Evolutionary conservation across 1,140 invertebrate genomes (phyloP), one percentile per base, ranked within the genome.

Genomic region (Trichonephila clavipes): DNA sequence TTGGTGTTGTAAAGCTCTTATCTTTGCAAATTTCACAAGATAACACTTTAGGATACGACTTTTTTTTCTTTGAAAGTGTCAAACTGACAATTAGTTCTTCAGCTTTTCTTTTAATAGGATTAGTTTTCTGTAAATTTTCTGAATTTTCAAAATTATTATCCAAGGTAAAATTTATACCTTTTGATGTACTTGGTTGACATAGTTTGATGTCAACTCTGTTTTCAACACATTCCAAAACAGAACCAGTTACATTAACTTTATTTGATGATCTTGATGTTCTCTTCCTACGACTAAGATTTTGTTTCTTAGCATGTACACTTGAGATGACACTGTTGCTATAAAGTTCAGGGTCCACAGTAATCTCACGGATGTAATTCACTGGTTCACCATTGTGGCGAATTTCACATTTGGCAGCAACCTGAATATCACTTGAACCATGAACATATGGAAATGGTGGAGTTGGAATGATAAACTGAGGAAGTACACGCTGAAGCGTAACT

Each of bases 21-120:
- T 97, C 96, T 94, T 96, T 96, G 94, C 97, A 97, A 77, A 97
- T 97, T 87, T 96, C 96, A 95, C 97, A 97, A 93, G 96, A 96
- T 19, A 24, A 69, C n/a, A 69, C 21, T 0, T 97, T 95, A 94
- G 96, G 96, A 66, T 96, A 96, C 59, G 90, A 85, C 62, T 95
- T 95, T 24, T 95, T 95, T 90, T 95, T 96, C 64, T 95, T 95
- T 92, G 95, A 96, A 44, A 94, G 95, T 0, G 94, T 90, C 69
- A 96, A 90, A 81, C 95, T 95, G 51, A 95, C 92, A 51, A 96
- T 96, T 88, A 94, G 96, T 93, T 95, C 95, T 85, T 96, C 94
- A 34, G 96, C 96, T 34, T 95, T 64, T 90, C 90, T 93, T 87
- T 93, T 51, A 7, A 10, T 24, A 24, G 2, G 21, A 69, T 24